phyloP scores from a whole-genome alignment of 1,140 invertebrate genomes.

The Nephila pilipes region DNA sequence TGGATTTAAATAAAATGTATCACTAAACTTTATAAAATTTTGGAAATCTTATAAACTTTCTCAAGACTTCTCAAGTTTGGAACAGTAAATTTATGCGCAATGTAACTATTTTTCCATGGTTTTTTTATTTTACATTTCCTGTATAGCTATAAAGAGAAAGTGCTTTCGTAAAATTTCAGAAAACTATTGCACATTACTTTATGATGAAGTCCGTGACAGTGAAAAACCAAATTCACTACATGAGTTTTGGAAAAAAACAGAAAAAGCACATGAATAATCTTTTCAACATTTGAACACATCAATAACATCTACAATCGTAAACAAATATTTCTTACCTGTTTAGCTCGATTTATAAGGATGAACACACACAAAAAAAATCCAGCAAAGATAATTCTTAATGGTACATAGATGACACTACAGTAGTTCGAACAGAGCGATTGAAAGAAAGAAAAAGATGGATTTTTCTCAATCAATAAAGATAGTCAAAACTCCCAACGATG shows the following conservation, averaged over 20 bases:
- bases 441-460: neutral
- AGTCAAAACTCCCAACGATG: neutral
- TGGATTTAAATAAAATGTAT: no score
- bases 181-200: no score
- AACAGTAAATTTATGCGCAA: no score
- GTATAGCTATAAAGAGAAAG: no score
- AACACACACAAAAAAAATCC: neutral
- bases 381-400: neutral
- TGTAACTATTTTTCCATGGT: no score
- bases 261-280: neutral
- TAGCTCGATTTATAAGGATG: neutral
- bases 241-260: neutral
- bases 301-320: neutral
- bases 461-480: slow-evolving; percentile 63
- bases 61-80: no score
- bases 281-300: neutral
- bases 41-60: no score
- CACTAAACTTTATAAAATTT: no score
- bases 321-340: neutral
- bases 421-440: neutral
- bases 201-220: no score
- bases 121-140: no score
- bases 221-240: neutral
- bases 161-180: no score
- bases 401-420: neutral